Evolutionary conservation across 2,113 vertebrate genomes (phyloP).

Genomic region (Mastomys coucha): DNA sequence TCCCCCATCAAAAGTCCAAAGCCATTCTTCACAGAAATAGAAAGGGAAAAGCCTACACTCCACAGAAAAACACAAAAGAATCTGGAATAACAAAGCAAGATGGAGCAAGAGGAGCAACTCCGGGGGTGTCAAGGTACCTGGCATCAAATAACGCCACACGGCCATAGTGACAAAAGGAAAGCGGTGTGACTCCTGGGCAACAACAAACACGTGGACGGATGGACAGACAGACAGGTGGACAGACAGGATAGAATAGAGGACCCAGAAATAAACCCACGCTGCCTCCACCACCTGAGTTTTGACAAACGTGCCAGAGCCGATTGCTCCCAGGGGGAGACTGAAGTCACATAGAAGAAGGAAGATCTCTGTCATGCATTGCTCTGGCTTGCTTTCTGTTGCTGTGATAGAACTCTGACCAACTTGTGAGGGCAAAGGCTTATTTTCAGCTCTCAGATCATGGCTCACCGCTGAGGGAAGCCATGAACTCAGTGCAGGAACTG

Average conservation of each 20-base stretch:
- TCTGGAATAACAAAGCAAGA: not conserved
- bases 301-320: not conserved
- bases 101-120: not conserved
- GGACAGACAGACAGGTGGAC: no score
- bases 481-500: not conserved
- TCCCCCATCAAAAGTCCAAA: not conserved
- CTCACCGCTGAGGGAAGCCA: not conserved
- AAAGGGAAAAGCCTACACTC: not conserved
- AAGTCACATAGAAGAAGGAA: no score
- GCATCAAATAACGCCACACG: not conserved
- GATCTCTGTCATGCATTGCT: not conserved
- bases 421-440: not conserved
- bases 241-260: not conserved
- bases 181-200: no score
- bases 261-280: not conserved
- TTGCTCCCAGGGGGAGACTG: not conserved
- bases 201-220: fast-evolving
- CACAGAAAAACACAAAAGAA: not conserved
- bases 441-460: no score
- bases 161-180: not conserved
- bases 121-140: not conserved
- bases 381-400: not conserved
- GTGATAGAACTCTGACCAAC: not conserved
- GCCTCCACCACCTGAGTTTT: not conserved
- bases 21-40: not conserved